Evolutionary conservation across 2,797 vertebrate species (phyloP).

Genomic region (Babyrousa celebensis): DNA sequence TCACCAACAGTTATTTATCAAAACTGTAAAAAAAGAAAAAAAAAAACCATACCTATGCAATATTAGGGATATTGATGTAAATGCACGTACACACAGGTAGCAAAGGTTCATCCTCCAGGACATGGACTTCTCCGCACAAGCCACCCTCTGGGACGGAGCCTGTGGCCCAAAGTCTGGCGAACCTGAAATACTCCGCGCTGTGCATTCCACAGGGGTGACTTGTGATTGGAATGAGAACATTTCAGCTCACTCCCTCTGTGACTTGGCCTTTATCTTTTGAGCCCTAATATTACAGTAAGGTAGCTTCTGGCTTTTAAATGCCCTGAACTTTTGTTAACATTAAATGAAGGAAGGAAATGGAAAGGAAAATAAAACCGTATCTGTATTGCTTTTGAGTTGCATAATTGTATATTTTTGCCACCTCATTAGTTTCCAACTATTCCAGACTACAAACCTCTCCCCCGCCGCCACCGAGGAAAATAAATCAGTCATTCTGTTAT

Average conservation of each 20-base stretch:
- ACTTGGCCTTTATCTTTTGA: conserved; percentile 55
- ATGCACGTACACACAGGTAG: background rate
- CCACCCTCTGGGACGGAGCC: background rate
- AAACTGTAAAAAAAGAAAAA: background rate
- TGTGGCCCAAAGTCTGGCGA: background rate
- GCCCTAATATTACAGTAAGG: conserved; percentile 22
- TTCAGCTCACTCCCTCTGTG: conserved; percentile 14
- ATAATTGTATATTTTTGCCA: conserved; percentile 75
- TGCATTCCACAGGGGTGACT: background rate
- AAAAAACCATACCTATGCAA: background rate
- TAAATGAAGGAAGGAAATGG: conserved; percentile 73
- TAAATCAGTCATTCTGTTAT: background rate
- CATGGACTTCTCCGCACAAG: background rate
- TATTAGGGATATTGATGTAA: background rate
- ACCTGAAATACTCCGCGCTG: background rate
- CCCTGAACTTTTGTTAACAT: conserved; percentile 76
- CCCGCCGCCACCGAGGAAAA: background rate
- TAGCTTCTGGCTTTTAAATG: conserved; percentile 75
- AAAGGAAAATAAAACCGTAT: conserved; percentile 59
- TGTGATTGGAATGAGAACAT: background rate
- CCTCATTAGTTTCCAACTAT: conserved; percentile 76
- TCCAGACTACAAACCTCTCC: conserved; percentile 13
- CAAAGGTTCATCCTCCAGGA: background rate
- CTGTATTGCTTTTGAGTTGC: conserved; percentile 44
- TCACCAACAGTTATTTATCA: background rate